Percentiles rank a stretch among this genome's conserved stretches.
These are phyloP conservation scores for Scomber scombrus DNA, from an alignment of 2,113 vertebrate species.

Conservation along the genomic window DNA sequence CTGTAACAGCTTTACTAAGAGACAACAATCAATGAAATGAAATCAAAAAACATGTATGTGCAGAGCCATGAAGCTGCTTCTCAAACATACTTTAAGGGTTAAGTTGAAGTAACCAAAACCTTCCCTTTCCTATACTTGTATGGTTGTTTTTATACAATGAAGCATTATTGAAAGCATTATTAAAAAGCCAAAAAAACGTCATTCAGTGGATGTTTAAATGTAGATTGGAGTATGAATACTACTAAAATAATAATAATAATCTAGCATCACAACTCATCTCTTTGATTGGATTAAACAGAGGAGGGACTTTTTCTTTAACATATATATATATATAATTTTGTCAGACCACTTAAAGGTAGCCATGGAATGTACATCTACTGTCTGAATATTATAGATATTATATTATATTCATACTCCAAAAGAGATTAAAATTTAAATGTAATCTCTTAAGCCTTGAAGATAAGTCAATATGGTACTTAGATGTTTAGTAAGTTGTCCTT, in stretches of 20 bases:
- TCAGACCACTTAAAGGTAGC: slow-evolving; percentile 14
- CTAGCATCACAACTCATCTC: slow-evolving; percentile 24
- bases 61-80: slow-evolving; percentile 33
- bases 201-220: neutral
- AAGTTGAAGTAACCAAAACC: slow-evolving; percentile 56
- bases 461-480: slow-evolving; percentile 28
- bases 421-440: slow-evolving; percentile 14
- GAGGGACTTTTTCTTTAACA: slow-evolving; percentile 1
- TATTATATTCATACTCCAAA: neutral
- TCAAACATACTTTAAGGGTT: slow-evolving; percentile 45
- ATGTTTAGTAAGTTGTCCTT: slow-evolving; percentile 30
- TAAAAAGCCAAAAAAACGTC: too few relatives aligned
- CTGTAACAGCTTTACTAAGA: slow-evolving; percentile 36
- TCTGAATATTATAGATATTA: neutral
- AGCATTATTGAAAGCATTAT: slow-evolving; percentile 22
- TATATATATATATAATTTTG: slow-evolving; percentile 12
- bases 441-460: neutral
- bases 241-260: neutral
- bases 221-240: neutral
- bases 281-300: slow-evolving; percentile 21
- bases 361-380: slow-evolving; percentile 10
- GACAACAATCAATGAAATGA: slow-evolving; percentile 38
- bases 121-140: slow-evolving; percentile 37
- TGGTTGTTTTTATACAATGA: slow-evolving; percentile 36
- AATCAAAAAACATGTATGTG: slow-evolving; percentile 35